Evolutionary conservation across 2,797 vertebrate species (phyloP).

Genomic region (Pipistrellus kuhlii): DNA sequence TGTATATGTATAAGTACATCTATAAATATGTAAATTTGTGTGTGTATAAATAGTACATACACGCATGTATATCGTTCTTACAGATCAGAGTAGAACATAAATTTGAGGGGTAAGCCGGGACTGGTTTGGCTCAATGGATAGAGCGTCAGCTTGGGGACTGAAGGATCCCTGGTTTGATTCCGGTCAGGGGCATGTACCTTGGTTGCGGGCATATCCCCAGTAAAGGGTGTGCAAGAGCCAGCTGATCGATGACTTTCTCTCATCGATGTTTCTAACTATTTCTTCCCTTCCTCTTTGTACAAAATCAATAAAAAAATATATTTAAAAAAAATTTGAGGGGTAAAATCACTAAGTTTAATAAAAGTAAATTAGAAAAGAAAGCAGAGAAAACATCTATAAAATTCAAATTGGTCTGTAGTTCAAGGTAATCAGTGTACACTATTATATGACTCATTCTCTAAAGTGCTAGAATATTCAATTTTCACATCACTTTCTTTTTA

Average conservation of each 20-base stretch:
- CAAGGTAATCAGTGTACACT: not conserved
- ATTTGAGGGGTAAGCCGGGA: not conserved
- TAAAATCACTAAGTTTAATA: not conserved
- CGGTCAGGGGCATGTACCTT: too few relatives aligned
- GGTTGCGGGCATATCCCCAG: too few relatives aligned
- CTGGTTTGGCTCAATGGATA: too few relatives aligned
- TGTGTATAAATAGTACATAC: not conserved
- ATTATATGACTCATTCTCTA: not conserved
- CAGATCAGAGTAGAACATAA: not conserved
- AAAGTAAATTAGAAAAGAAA: not conserved
- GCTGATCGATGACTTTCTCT: too few relatives aligned
- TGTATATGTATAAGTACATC: not conserved
- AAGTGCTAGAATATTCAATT: slow-evolving; percentile 19
- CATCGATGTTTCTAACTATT: too few relatives aligned
- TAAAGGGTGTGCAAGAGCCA: too few relatives aligned
- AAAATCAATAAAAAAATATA: too few relatives aligned
- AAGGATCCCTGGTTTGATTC: too few relatives aligned
- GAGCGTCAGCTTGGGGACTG: too few relatives aligned
- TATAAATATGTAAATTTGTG: not conserved
- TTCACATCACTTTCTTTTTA: not conserved
- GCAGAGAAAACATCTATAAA: slow-evolving; percentile 14
- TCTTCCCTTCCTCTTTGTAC: too few relatives aligned
- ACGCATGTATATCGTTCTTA: not conserved
- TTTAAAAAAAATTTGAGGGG: not conserved
- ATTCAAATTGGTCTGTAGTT: not conserved